Base-by-base conservation (phyloP, 2,888 invertebrate species). In the Cyaniris semiargus region DNA sequence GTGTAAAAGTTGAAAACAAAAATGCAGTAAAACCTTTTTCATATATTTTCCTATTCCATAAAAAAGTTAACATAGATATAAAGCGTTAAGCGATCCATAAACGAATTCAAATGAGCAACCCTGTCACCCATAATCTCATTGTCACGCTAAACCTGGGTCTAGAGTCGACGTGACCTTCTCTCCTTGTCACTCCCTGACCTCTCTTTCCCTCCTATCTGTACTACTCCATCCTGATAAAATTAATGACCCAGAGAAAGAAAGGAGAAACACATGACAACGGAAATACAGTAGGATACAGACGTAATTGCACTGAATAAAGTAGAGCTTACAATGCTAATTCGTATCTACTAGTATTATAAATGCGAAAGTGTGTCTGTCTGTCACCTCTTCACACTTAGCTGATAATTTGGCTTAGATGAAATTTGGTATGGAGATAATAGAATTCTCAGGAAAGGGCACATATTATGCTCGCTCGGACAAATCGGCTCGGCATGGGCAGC, bases 211-310 rank as follows among this genome's bases (percentile, higher is more conserved):
- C 66, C 23, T 27, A 66, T 66, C 27, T 27, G 27, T 66, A 66
- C 60, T 27, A 23, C 66, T 66, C 66, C 27, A 66, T 60, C 60
- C 10, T 60, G 27, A 71, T 34, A 38, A 71, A 71, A 71, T 71
- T 71, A 71, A 71, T 71, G 70, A n/a, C 34, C n/a, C 38, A 15
- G 70, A 15, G 38, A n/a, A 71, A n/a, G 10, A 71, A 71, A 34
- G 31, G 70, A 71, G 3, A n/a, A 21, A 1, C 8, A 38, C 34
- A 34, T 1, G 60, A 23, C 21, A 21, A 3, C 60, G 60, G 60
- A 23, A 18, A 60, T 4, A 60, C 6, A 1, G 7, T 60, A 5
- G 60, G 60, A 60, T 23, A 23, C 1, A 60, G 60, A 3, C 21
- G 21, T 60, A 48, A 48, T 58, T 60, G 23, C 10, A 27, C 10